phyloP scores from a whole-genome alignment of 2,113 vertebrate genomes.

The Saguinus imperator region DNA sequence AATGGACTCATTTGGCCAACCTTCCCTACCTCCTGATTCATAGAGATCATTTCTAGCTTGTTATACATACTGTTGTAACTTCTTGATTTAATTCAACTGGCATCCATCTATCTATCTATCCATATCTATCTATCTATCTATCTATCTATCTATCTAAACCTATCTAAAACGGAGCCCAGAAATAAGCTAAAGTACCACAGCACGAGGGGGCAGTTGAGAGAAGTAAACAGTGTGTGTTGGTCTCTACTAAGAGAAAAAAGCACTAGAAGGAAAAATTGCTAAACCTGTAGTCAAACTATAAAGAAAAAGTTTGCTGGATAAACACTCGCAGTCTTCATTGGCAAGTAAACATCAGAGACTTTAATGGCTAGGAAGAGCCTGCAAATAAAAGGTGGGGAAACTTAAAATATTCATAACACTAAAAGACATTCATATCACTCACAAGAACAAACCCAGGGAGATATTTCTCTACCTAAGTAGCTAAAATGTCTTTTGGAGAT shows the following conservation, averaged over 20 bases:
- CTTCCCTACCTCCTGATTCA: background rate
- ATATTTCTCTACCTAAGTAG: background rate
- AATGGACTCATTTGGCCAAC: background rate
- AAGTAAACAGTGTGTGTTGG: background rate
- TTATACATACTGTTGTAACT: background rate
- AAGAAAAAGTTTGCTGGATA: conserved; percentile 8
- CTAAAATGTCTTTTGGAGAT: background rate
- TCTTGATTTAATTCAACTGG: background rate
- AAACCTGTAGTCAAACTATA: background rate
- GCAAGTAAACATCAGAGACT: background rate
- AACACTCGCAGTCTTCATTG: background rate
- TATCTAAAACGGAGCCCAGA: conserved; percentile 16
- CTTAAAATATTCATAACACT: background rate
- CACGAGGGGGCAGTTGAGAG: background rate
- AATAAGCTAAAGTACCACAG: background rate
- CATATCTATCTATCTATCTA: background rate
- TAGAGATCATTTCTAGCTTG: background rate
- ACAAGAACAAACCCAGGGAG: background rate
- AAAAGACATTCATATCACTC: background rate
- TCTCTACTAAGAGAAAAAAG: conserved; percentile 16
- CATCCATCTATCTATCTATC: background rate
- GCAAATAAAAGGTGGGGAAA: background rate
- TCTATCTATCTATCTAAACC: background rate
- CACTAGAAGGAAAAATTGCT: background rate
- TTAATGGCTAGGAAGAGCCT: background rate